phyloP scores from a whole-genome alignment of 1,140 invertebrate genomes.

The Lutraria rhynchaena region DNA sequence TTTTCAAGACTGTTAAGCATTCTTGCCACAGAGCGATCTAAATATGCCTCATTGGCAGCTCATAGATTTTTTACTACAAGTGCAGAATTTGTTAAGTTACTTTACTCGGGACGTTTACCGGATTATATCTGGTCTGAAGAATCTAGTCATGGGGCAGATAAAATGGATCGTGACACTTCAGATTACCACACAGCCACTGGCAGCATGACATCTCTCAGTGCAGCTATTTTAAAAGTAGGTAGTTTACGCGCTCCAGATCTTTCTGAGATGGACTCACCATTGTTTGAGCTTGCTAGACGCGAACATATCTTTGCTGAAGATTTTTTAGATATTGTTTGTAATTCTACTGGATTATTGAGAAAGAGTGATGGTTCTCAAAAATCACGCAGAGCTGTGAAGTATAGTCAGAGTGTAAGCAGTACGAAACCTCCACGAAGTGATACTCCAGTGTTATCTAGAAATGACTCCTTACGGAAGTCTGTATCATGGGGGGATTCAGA shows the following conservation, averaged over 20 bases:
- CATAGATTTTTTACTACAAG: slow-evolving; percentile 78
- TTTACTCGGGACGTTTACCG: slow-evolving; percentile 69
- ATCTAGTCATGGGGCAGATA: slow-evolving; percentile 47
- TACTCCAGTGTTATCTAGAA: slow-evolving; percentile 73
- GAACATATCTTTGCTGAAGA: slow-evolving; percentile 80
- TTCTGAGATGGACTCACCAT: slow-evolving; percentile 72
- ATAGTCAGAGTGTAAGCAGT: slow-evolving; percentile 52
- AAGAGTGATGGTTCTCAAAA: slow-evolving; percentile 68
- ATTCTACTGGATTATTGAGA: slow-evolving; percentile 78
- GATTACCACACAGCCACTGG: slow-evolving; percentile 77
- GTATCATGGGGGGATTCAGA: slow-evolving; percentile 81
- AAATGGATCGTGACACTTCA: slow-evolving; percentile 67
- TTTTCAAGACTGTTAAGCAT: slow-evolving; percentile 77
- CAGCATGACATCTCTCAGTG: slow-evolving; percentile 75
- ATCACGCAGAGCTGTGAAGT: slow-evolving; percentile 31
- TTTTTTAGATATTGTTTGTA: slow-evolving; percentile 81
- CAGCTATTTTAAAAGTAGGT: slow-evolving; percentile 73
- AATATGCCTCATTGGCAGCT: slow-evolving; percentile 77
- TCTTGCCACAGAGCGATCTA: slow-evolving; percentile 77
- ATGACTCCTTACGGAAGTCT: slow-evolving; percentile 77
- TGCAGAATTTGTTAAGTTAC: slow-evolving; percentile 75
- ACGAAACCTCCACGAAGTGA: slow-evolving; percentile 70
- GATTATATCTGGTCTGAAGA: slow-evolving; percentile 77
- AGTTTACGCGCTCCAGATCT: slow-evolving; percentile 74
- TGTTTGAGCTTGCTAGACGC: slow-evolving; percentile 75